Evolutionary conservation across 2,888 invertebrate species (phyloP).

Genomic region (Agrotis puta): DNA sequence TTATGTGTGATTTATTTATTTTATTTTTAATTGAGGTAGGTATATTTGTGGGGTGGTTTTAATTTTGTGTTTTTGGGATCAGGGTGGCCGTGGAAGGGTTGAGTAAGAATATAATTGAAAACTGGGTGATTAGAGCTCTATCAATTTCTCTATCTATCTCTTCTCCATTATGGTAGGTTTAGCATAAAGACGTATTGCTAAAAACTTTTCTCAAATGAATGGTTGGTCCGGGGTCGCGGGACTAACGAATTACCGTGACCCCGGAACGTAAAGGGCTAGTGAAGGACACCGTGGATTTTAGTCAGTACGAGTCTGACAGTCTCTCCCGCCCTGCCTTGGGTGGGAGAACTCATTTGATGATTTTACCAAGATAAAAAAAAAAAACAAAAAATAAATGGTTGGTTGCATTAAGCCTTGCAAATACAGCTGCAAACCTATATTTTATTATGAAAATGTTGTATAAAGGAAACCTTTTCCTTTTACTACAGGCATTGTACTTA

Average conservation of each 20-base stretch:
- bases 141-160: neutral
- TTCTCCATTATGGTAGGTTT: neutral
- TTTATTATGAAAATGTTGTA: neutral
- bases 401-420: neutral
- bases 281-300: too few species aligned
- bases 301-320: too few species aligned
- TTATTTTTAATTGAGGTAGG: conserved; percentile 49
- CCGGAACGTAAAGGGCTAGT: too few species aligned
- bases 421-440: neutral
- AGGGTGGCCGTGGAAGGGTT: conserved; percentile 12
- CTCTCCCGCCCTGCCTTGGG: too few species aligned
- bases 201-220: neutral
- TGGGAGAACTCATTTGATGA: too few species aligned
- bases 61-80: conserved; percentile 57
- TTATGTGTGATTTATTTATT: conserved; percentile 62
- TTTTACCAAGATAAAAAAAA: too few species aligned
- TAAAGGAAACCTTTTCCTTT: too few species aligned
- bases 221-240: too few species aligned
- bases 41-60: conserved; percentile 70
- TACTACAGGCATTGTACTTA: too few species aligned
- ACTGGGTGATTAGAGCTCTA: neutral
- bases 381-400: neutral
- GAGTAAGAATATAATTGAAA: neutral
- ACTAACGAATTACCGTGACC: too few species aligned
- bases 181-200: neutral